Evolutionary conservation across 2,888 invertebrate species (phyloP), one percentile per base, ranked within the genome.

Genomic region (Tupiocoris notatus): DNA sequence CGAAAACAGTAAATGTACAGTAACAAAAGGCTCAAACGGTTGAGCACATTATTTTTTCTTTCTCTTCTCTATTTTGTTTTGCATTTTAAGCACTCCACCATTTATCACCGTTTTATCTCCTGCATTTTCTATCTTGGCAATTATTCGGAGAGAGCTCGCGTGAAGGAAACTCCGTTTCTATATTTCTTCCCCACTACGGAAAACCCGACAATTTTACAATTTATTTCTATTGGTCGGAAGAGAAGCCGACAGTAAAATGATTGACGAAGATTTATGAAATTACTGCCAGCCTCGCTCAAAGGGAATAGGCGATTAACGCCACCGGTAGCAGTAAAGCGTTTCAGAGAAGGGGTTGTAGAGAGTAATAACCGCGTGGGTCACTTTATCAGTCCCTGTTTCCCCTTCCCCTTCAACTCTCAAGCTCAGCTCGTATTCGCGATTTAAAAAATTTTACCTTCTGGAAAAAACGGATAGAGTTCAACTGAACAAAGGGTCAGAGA

Each of bases 281-380:
- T 67, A 56, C 67, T 67, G 25, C 54, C 67, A 67, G 67, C 57
- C 56, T 18, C 21, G 57, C 57, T 67, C 67, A 67, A 67, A 67
- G 57, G 56, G 67, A 67, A 67, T 67, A 1, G 67, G 22, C 67
- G 54, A 67, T 67, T 67, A 67, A 67, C 56, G 67, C 56, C 57
- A 1, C 21, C 16, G 66, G 12, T 6, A 1, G 54, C 18, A 39
- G 25, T 2, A 6, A 2, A 12, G 23, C 18, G 18, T 12, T 12
- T 17, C 1, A 22, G 3, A 65, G 12, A 17, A 20, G 65, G 65
- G 25, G 22, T 12, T 21, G n/a, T n/a, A 22, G 22, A 22, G 67
- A 67, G 67, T 67, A 67, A 67, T 67, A 67, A 67, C 67, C 67
- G 67, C 56, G 67, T 67, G 56, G 67, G 67, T 67, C 67, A 67